phyloP scores from a whole-genome alignment of 2,888 invertebrate species.

The Nomada hirtipes region DNA sequence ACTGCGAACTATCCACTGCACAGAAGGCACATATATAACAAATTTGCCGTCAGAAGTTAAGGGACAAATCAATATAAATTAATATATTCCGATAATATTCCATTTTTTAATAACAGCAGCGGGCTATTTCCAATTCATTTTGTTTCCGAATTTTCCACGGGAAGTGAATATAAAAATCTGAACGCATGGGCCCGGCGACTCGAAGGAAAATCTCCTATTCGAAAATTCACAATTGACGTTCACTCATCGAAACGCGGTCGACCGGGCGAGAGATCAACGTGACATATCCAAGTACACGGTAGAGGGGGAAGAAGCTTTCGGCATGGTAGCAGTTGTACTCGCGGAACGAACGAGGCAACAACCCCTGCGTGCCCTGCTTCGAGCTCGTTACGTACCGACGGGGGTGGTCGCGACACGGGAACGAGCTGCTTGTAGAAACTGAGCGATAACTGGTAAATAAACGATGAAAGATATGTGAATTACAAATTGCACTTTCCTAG shows the following conservation, averaged over 20 bases:
- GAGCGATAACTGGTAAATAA: constrained; percentile 70
- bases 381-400: constrained; percentile 62
- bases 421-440: constrained; percentile 56
- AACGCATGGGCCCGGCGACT: no score
- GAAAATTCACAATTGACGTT: background rate
- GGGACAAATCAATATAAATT: no score
- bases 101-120: no score
- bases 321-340: constrained; percentile 35
- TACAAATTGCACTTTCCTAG: constrained; percentile 60
- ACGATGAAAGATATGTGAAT: constrained; percentile 63
- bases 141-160: no score
- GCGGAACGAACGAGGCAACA: constrained; percentile 33
- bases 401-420: constrained; percentile 40
- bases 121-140: no score
- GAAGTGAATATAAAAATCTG: no score
- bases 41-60: no score
- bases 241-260: background rate
- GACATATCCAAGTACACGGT: background rate
- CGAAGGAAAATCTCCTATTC: no score
- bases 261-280: background rate
- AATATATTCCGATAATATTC: no score
- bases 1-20: no score
- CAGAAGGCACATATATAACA: no score
- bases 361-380: constrained; percentile 63
- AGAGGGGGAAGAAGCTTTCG: constrained; percentile 7